Conservation (phyloP, 2,797 vertebrate species). For the Pseudotriccus pelzelni region DNA sequence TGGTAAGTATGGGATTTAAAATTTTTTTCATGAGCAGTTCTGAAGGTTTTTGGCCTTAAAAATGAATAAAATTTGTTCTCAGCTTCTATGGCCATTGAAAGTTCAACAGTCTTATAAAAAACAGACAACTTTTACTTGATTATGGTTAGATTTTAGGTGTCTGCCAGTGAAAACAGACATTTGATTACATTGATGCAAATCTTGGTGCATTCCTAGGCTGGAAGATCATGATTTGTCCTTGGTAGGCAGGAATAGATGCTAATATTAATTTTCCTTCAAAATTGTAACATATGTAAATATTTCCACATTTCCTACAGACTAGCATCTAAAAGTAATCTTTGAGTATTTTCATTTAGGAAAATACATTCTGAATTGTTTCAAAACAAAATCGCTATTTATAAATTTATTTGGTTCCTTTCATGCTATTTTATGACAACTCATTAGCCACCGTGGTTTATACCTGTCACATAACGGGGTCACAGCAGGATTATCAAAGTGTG, state of each 20-base stretch:
- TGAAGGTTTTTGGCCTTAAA: neutral
- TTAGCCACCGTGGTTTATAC: neutral
- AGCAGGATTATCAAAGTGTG: constrained; percentile 15
- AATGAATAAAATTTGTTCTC: neutral
- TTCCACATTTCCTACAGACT: neutral
- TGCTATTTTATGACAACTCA: constrained; percentile 7
- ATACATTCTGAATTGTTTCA: neutral
- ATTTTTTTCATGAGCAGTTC: neutral
- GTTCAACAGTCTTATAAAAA: neutral
- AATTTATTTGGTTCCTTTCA: neutral
- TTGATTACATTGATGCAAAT: neutral
- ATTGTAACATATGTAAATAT: neutral
- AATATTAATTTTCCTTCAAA: neutral
- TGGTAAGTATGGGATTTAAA: neutral
- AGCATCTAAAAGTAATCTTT: neutral
- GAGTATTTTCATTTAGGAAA: neutral
- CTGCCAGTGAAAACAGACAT: neutral
- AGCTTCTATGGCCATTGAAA: neutral
- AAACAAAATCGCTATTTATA: constrained; percentile 1
- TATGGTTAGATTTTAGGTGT: neutral
- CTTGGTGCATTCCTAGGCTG: neutral
- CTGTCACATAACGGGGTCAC: constrained; percentile 38
- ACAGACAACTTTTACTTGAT: neutral
- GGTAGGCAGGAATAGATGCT: neutral
- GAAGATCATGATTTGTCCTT: neutral